A percentile compares a stretch with the other conserved stretches of the same genome.
Evolutionary conservation across 1,140 invertebrate genomes (phyloP).

Genomic region (Pachypsylla venusta): DNA sequence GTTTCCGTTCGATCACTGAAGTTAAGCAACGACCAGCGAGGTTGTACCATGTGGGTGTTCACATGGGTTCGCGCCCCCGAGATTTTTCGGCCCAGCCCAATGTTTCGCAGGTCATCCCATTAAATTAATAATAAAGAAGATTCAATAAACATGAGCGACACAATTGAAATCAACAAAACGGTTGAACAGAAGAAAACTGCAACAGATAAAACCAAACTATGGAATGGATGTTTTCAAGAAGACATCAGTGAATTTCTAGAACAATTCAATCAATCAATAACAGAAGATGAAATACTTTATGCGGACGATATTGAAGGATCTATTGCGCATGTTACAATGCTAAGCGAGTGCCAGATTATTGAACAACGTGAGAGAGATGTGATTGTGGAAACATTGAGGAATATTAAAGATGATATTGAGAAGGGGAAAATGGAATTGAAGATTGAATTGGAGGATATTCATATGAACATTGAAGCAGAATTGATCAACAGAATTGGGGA

Average conservation of each 20-base stretch:
- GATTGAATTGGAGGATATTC: slow-evolving; percentile 13
- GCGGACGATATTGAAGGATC: background rate
- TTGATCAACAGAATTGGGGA: slow-evolving; percentile 28
- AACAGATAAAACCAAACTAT: background rate
- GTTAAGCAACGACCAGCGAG: too few relatives aligned
- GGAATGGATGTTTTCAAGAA: slow-evolving; percentile 3
- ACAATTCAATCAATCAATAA: slow-evolving; percentile 2
- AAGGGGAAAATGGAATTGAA: background rate
- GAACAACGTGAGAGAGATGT: background rate
- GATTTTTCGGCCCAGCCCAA: too few relatives aligned
- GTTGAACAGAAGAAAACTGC: too few relatives aligned
- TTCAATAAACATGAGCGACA: too few relatives aligned
- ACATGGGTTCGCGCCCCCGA: too few relatives aligned
- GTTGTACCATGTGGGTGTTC: too few relatives aligned
- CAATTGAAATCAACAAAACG: too few relatives aligned
- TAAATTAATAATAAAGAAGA: too few relatives aligned
- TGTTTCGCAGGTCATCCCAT: too few relatives aligned
- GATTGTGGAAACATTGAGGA: background rate
- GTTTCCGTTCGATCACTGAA: too few relatives aligned
- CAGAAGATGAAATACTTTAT: background rate
- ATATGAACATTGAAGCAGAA: slow-evolving; percentile 7
- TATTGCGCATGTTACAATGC: slow-evolving; percentile 1
- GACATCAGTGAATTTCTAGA: background rate
- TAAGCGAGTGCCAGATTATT: background rate
- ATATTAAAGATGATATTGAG: background rate